Evolutionary conservation across 1,140 invertebrate species (phyloP).

Genomic region (Neodiprion fabricii): DNA sequence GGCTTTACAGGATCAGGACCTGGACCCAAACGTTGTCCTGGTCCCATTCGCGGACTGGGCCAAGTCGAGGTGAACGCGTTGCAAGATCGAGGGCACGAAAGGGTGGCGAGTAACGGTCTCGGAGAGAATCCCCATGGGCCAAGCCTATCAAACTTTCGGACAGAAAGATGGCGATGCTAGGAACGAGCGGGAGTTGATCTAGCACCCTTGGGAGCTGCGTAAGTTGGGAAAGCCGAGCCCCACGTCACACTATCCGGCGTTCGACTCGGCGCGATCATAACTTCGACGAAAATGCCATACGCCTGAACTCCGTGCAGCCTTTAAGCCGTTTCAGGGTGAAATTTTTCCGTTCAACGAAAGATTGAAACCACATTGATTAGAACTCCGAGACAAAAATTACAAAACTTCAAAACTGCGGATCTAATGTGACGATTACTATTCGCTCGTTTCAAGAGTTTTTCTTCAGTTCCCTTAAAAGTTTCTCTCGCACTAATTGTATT

Average conservation of each 20-base stretch:
- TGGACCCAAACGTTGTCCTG: background rate
- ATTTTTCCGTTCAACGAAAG: too few relatives aligned
- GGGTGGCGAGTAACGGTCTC: too few relatives aligned
- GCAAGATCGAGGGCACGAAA: too few relatives aligned
- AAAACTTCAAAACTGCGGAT: too few relatives aligned
- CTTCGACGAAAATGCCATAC: background rate
- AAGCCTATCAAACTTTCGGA: background rate
- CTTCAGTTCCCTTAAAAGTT: too few relatives aligned
- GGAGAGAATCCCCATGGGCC: background rate
- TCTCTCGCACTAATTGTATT: too few relatives aligned
- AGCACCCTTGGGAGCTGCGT: background rate
- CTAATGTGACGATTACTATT: too few relatives aligned
- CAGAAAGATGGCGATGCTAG: background rate
- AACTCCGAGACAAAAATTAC: too few relatives aligned
- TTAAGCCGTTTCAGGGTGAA: too few relatives aligned
- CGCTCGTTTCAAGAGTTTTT: background rate
- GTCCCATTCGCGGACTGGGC: background rate
- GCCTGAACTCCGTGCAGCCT: too few relatives aligned
- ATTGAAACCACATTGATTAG: too few relatives aligned
- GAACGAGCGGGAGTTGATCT: background rate
- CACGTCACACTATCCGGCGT: background rate
- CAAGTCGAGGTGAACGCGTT: background rate
- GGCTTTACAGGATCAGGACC: background rate
- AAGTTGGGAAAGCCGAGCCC: background rate
- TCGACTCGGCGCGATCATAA: background rate